Percentiles rank a stretch among this genome's conserved stretches.
These are phyloP conservation scores for Pachycephala philippinensis DNA, from an alignment of 2,113 vertebrate species.

Conservation along the genomic window DNA sequence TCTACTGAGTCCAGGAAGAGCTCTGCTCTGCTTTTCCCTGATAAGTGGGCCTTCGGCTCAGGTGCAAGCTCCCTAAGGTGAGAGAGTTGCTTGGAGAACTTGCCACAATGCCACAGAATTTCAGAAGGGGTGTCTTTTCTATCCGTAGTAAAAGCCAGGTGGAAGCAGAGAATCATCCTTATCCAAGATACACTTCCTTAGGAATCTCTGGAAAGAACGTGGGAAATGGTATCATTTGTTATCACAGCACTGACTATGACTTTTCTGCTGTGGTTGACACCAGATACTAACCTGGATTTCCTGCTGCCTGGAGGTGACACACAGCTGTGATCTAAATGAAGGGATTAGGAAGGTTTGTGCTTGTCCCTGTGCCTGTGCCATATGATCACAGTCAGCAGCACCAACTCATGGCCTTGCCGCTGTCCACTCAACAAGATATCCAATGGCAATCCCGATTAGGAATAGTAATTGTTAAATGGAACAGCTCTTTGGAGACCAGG, in stretches of 20 bases:
- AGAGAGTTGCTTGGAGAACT: not conserved
- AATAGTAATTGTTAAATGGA: not conserved
- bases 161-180: not conserved
- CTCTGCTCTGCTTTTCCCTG: not conserved
- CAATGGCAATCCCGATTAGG: rapidly evolving
- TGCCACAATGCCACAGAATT: not conserved
- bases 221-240: rapidly evolving
- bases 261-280: not conserved
- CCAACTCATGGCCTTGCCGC: not conserved
- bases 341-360: not conserved
- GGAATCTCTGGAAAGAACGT: not conserved
- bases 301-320: not conserved
- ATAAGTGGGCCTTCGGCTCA: not conserved
- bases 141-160: not conserved
- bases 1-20: not conserved
- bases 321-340: not conserved
- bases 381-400: not conserved
- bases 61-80: not conserved
- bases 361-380: not conserved
- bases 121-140: not conserved
- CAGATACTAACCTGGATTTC: not conserved
- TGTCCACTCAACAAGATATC: not conserved
- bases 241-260: not conserved
- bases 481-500: not conserved
- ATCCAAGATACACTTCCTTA: not conserved